These are phyloP conservation scores for Linyphia triangularis DNA, from an alignment of 2,888 invertebrate species.

Conservation along the genomic window DNA sequence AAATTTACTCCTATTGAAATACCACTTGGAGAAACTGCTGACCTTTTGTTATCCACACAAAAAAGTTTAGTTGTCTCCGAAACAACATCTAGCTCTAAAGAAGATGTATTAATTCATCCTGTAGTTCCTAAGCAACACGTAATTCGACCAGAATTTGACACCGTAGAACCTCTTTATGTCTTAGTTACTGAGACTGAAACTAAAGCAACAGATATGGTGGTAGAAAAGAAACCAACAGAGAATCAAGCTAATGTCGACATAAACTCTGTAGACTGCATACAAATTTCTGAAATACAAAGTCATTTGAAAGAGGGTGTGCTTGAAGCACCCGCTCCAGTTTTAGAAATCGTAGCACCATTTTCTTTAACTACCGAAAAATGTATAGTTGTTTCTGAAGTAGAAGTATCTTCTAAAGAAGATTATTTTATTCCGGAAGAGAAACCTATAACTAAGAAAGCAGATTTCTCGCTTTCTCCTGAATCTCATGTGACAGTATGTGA, in stretches of 20 bases:
- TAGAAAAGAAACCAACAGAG: conserved; percentile 66
- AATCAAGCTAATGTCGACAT: conserved; percentile 59
- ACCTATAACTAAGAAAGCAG: conserved; percentile 70
- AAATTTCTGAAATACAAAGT: conserved; percentile 72
- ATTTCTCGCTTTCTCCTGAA: conserved; percentile 64
- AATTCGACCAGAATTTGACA: conserved; percentile 48
- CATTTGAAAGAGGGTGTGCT: conserved; percentile 71
- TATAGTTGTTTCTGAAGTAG: conserved; percentile 63
- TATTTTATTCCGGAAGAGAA: conserved; percentile 53
- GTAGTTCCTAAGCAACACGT: conserved; percentile 58
- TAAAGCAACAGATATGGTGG: conserved; percentile 74
- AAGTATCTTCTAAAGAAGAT: conserved; percentile 40
- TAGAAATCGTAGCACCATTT: conserved; percentile 56
- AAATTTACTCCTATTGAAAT: conserved; percentile 45
- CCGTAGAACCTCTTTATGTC: conserved; percentile 70
- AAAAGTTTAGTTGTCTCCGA: conserved; percentile 70
- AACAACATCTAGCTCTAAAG: conserved; percentile 66
- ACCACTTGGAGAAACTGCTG: conserved; percentile 47
- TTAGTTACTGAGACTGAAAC: conserved; percentile 66
- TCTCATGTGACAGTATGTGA: conserved; percentile 65
- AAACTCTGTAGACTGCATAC: conserved; percentile 64
- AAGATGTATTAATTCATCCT: conserved; percentile 48
- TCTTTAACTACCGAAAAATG: conserved; percentile 72
- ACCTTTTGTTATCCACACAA: conserved; percentile 35
- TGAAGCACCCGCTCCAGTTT: conserved; percentile 24